A percentile compares a stretch with the other conserved stretches of the same genome.
Evolutionary conservation across 2,113 vertebrate genomes (phyloP).

Genomic region (human (Homo sapiens)): DNA sequence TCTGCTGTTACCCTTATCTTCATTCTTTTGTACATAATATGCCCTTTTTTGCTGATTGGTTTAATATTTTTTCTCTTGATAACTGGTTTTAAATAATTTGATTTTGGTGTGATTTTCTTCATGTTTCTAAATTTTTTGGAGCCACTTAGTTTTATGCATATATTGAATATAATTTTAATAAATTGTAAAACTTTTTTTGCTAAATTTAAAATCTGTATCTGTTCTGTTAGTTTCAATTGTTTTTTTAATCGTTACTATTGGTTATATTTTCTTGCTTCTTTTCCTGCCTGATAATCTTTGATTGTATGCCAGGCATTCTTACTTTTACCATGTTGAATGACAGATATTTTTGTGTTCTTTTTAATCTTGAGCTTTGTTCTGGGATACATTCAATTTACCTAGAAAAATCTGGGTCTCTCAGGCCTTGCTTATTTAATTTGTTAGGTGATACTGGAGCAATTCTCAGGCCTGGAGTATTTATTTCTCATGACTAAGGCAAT

Average conservation of each 20-base stretch:
- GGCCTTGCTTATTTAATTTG: neutral
- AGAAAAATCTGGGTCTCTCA: neutral
- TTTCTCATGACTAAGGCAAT: neutral
- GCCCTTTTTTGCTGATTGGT: neutral
- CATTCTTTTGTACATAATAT: neutral
- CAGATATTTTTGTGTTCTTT: neutral
- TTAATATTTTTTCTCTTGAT: neutral
- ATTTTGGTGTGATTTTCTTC: neutral
- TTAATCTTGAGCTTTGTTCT: neutral
- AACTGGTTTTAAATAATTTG: neutral
- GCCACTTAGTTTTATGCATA: neutral
- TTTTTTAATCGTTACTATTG: neutral
- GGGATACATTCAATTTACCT: neutral
- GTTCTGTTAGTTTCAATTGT: neutral
- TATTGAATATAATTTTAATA: neutral
- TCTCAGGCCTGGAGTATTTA: neutral
- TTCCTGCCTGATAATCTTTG: neutral
- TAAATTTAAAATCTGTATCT: neutral
- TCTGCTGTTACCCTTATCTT: neutral
- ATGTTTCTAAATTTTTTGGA: neutral
- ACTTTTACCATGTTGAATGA: neutral
- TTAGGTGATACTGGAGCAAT: neutral
- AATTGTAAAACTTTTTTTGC: neutral
- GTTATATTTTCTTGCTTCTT: neutral
- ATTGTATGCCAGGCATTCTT: neutral